Evolutionary conservation across 35 echinoderm and acorn worm genomes (phyloP).

Genomic region (Chiridota heheva): DNA sequence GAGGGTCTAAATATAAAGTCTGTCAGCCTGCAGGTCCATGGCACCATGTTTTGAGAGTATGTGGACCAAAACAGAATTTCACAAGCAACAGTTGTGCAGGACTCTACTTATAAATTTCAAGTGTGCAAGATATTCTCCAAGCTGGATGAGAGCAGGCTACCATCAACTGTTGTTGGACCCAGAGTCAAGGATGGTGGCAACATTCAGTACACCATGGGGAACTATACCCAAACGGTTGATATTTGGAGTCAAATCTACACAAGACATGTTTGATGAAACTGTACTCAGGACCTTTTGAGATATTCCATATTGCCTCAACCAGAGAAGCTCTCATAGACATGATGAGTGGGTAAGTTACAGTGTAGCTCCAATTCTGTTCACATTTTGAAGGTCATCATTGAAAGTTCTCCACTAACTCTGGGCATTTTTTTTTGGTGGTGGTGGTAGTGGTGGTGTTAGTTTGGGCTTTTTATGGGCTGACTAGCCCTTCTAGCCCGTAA

Average conservation of each 20-base stretch:
- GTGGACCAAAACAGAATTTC: conserved; percentile 66
- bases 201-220: conserved; percentile 44
- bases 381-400: too few species aligned
- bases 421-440: too few species aligned
- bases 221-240: conserved; percentile 32
- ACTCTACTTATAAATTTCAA: conserved; percentile 63
- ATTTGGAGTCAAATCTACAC: neutral
- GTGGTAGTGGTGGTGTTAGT: too few species aligned
- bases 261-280: neutral
- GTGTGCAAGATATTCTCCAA: conserved; percentile 62
- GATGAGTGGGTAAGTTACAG: neutral
- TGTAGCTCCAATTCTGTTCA: neutral
- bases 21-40: too few species aligned
- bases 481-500: too few species aligned
- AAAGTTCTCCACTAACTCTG: too few species aligned
- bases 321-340: conserved; percentile 33
- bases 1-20: too few species aligned
- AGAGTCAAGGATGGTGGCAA: conserved; percentile 48
- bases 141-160: conserved; percentile 57
- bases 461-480: too few species aligned
- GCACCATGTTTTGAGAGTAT: too few species aligned
- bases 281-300: conserved; percentile 60
- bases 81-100: conserved; percentile 59
- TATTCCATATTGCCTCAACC: conserved; percentile 59
- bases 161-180: conserved; percentile 57